Evolutionary conservation across 2,797 vertebrate species (phyloP).

Genomic region (Myotis daubentonii): DNA sequence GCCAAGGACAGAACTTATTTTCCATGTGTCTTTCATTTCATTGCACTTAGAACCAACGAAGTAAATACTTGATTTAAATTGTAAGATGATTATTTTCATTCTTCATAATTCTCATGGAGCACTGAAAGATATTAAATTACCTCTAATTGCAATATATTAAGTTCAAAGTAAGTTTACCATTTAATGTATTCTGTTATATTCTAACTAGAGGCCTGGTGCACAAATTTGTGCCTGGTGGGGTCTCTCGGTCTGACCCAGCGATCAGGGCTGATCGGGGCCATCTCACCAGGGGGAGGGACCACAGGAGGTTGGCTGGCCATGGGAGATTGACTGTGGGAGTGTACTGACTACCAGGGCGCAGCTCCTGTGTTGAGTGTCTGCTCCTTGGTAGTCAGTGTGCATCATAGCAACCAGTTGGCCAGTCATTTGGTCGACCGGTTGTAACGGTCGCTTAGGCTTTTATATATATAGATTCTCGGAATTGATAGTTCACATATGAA

Average conservation of each 20-base stretch:
- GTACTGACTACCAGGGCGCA: no score
- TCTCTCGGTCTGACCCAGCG: no score
- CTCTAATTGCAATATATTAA: background rate
- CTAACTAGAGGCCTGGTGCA: background rate
- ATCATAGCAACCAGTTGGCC: no score
- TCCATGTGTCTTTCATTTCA: background rate
- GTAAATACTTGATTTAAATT: background rate
- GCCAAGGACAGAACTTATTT: background rate
- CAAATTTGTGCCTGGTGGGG: no score
- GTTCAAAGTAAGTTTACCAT: background rate
- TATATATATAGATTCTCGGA: background rate
- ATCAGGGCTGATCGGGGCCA: no score
- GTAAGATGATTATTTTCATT: constrained; percentile 8
- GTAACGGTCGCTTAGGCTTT: no score
- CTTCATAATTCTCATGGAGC: background rate
- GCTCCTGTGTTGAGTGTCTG: no score
- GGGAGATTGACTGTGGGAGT: no score
- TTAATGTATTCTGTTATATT: background rate
- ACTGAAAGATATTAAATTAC: background rate
- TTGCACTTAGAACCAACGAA: constrained; percentile 2
- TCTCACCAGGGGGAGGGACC: no score
- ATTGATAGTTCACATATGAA: background rate
- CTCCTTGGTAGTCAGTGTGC: no score
- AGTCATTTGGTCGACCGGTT: no score
- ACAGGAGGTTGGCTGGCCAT: no score